Conservation (phyloP, 2,113 vertebrate species). For the Maccullochella peelii region DNA sequence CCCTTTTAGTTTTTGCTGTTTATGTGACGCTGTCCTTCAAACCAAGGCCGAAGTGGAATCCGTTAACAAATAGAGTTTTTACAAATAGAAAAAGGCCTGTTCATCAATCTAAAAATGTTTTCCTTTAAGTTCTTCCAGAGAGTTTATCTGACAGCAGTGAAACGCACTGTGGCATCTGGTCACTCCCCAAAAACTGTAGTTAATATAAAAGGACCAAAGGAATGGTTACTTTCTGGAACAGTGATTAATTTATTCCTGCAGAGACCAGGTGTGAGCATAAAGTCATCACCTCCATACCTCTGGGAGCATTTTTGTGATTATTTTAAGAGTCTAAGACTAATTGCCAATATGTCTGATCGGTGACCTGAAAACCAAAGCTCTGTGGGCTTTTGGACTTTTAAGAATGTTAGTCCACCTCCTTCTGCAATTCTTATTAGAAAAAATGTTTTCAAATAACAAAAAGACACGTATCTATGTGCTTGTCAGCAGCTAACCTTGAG, state of each 20-base stretch:
- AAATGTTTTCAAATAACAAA: background rate
- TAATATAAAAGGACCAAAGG: background rate
- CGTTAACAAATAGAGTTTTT: background rate
- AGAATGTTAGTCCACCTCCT: background rate
- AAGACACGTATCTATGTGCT: background rate
- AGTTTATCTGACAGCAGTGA: background rate
- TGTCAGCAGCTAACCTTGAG: conserved; percentile 3
- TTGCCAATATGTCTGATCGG: conserved; percentile 53
- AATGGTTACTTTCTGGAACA: conserved; percentile 33
- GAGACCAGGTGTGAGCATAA: conserved; percentile 43
- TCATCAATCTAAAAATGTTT: background rate
- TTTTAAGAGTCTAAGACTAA: conserved; percentile 48
- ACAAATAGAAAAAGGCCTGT: background rate
- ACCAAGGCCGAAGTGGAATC: background rate
- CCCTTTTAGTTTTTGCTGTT: background rate
- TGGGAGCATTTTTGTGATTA: conserved; percentile 52
- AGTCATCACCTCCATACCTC: conserved; percentile 36
- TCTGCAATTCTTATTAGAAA: background rate
- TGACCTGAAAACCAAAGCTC: conserved; percentile 68
- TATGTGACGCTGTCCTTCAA: background rate
- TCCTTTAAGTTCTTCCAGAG: background rate
- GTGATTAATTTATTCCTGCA: conserved; percentile 51
- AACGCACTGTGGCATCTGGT: background rate
- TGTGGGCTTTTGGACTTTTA: background rate
- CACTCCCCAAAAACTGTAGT: background rate